Evolutionary conservation across 1,140 invertebrate genomes (phyloP).

Genomic region (Hylaeus volcanicus): DNA sequence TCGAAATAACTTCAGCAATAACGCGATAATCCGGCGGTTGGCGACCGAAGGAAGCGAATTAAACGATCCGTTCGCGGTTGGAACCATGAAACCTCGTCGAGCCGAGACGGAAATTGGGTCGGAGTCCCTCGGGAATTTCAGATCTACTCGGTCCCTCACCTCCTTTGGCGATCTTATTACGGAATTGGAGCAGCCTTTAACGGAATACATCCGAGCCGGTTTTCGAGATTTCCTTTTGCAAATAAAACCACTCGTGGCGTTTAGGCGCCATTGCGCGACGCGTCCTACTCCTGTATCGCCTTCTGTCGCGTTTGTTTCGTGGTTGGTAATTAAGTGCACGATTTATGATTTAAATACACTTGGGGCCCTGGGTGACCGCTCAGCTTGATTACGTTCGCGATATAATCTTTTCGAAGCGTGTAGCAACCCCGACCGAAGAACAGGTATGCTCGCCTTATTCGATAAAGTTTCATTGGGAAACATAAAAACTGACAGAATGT

Average conservation of each 20-base stretch:
- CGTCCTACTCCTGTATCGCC: conserved; percentile 11
- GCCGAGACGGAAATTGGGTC: conserved; percentile 59
- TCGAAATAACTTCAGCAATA: conserved; percentile 56
- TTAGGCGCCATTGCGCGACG: background rate
- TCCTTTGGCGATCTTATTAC: conserved; percentile 56
- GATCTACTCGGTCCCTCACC: conserved; percentile 9
- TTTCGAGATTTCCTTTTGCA: conserved; percentile 55
- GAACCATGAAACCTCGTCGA: conserved; percentile 53
- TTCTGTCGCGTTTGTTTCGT: background rate
- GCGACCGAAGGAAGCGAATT: conserved; percentile 56
- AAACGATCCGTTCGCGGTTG: conserved; percentile 57
- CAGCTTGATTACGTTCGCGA: background rate
- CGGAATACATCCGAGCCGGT: conserved; percentile 44
- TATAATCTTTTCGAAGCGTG: conserved; percentile 1
- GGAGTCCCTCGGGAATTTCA: conserved; percentile 52
- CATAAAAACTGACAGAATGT: conserved; percentile 15
- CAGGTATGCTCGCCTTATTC: background rate
- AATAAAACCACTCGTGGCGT: conserved; percentile 36
- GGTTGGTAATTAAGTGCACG: conserved; percentile 25
- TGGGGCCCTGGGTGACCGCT: too few relatives aligned
- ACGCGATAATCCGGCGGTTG: conserved; percentile 49
- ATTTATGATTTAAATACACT: conserved; percentile 12
- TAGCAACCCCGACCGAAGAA: too few relatives aligned
- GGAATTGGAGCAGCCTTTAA: conserved; percentile 39
- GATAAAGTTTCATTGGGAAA: background rate